These are phyloP conservation scores for Melanotaenia nigrans DNA, from an alignment of 2,797 vertebrate genomes.

Conservation along the genomic window DNA sequence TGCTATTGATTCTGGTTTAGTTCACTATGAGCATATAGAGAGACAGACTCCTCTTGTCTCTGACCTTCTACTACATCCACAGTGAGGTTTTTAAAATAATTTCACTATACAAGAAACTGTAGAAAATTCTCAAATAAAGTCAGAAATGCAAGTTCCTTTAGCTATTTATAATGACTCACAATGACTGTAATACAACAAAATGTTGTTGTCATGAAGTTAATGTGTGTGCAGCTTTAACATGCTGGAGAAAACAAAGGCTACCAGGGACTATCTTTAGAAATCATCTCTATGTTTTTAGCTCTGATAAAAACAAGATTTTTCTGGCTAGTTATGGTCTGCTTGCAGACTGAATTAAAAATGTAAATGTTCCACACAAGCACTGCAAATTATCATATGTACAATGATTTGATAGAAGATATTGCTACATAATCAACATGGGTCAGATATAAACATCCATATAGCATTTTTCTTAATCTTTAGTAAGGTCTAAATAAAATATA, in stretches of 20 bases:
- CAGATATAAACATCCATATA: not conserved
- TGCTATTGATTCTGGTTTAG: not conserved
- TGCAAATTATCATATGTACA: not conserved
- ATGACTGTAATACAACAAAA: not conserved
- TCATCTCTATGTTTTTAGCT: not conserved
- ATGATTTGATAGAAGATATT: not conserved
- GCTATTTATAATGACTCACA: not conserved
- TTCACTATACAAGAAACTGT: not conserved
- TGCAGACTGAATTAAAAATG: not conserved
- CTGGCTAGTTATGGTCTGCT: not conserved
- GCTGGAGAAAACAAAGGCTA: not conserved
- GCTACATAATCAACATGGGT: not conserved
- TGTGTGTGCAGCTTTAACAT: not conserved
- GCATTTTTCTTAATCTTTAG: not conserved
- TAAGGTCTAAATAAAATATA: not conserved
- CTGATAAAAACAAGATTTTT: too few species aligned
- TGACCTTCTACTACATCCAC: not conserved
- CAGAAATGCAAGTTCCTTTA: not conserved
- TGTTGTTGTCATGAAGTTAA: not conserved
- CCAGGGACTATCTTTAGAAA: not conserved
- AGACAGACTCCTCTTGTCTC: not conserved
- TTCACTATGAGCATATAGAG: not conserved
- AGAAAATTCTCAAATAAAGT: not conserved
- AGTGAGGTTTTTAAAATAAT: not conserved
- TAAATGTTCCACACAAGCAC: too few species aligned